Evolutionary conservation across 23 tunicate genomes (phyloP), one percentile per base, ranked within the genome.

Genomic region (Oikopleura vanhoeffeni): DNA sequence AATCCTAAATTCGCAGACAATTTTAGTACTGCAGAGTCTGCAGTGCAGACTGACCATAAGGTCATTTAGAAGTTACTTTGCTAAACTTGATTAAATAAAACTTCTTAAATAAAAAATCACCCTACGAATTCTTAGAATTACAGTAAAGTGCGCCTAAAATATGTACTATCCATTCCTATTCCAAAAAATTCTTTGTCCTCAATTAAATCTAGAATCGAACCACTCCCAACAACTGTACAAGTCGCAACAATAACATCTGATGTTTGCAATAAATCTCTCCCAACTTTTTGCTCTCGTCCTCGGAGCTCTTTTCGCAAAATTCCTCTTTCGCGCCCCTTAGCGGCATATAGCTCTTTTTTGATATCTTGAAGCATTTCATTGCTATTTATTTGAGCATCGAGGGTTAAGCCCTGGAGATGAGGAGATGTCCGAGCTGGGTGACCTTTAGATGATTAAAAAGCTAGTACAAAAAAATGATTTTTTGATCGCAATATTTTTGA

Each of bases 211-310:
- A 71, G 38, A 30, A 71, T 71, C 3, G 79, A 71, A 2, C 35
- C 35, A 2, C 3, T 71, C 2, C 79, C 79, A 71, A 71, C 79
- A 71, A 71, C 79, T 18, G 79, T 71, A 30, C 79, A 71, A 0
- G 98, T 93, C 30, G 98, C 91, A 35, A 93, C 86, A 40, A 93
- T 85, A 32, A 90, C 98, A 83, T 93, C 91, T 39, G 94, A 90
- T 8, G 91, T 84, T 40, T 88, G 82, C 2, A 90, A 57, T 49
- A 93, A 87, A 39, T 93, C 98, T 1, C 34, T 34, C 36, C 83
- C 85, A 0, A 89, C 89, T 67, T 90, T 88, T 76, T 85, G 88
- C 76, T 88, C 94, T 34, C 94, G 41, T 35, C 86, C 85, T 39
- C 89, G 42, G 33, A 90, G 67, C 64, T 93, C 98, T 35, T 90